Conservation (phyloP, 1,140 invertebrate genomes). For the Druon quercuslanigerum region DNA sequence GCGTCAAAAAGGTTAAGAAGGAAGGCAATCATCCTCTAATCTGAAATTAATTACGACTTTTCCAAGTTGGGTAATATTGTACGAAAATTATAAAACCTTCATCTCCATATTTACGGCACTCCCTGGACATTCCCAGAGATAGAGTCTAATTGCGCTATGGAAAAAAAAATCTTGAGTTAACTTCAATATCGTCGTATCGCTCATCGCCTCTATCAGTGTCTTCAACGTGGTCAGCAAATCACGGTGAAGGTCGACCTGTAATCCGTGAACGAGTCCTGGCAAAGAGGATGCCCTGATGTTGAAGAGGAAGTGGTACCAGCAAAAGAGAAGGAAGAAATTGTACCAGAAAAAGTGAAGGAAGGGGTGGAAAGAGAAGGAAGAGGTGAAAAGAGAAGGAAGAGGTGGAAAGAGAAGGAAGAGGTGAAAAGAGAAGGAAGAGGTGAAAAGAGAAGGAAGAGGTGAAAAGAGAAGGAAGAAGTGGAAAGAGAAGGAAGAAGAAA, state of each 20-base stretch:
- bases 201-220: slow-evolving; percentile 43
- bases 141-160: background rate
- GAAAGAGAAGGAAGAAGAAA: too few relatives aligned
- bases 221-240: slow-evolving; percentile 57
- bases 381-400: slow-evolving; percentile 1
- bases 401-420: too few relatives aligned
- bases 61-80: background rate
- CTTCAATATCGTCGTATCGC: slow-evolving; percentile 39
- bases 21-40: background rate
- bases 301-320: slow-evolving; percentile 23
- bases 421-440: too few relatives aligned
- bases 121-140: background rate
- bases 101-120: background rate
- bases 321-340: slow-evolving; percentile 4
- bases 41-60: slow-evolving; percentile 1
- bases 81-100: slow-evolving; percentile 13
- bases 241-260: slow-evolving; percentile 62
- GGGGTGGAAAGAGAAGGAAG: slow-evolving; percentile 23
- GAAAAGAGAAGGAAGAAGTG: too few relatives aligned
- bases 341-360: slow-evolving; percentile 29
- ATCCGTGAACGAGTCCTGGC: slow-evolving; percentile 33
- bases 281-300: background rate
- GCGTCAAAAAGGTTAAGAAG: background rate
- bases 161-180: slow-evolving; percentile 18
- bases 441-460: too few relatives aligned